Evolutionary conservation across 2,797 vertebrate genomes (phyloP).

Genomic region (Coracias cyanogaster): DNA sequence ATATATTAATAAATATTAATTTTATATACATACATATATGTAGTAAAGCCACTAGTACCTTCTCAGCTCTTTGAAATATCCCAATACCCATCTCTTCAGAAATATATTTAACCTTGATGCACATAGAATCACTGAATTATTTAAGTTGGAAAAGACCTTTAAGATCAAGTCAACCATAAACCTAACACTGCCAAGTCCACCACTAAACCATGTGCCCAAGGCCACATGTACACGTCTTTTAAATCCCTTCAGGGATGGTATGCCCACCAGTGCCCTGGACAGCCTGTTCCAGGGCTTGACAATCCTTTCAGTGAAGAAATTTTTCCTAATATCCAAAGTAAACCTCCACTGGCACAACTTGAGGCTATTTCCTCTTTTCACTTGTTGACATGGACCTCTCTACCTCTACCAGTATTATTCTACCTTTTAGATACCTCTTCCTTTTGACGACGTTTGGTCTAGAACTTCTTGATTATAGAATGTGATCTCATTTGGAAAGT

Average conservation of each 20-base stretch:
- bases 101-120: background rate
- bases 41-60: background rate
- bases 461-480: background rate
- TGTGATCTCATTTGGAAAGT: rapidly evolving
- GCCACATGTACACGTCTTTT: background rate
- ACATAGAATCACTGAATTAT: no score
- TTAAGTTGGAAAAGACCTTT: background rate
- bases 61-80: background rate
- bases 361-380: background rate
- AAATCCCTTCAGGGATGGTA: rapidly evolving
- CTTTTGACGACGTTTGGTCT: background rate
- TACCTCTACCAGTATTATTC: background rate
- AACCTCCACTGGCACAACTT: background rate
- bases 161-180: background rate
- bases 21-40: rapidly evolving
- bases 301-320: background rate
- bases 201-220: background rate
- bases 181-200: background rate
- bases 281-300: background rate
- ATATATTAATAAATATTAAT: no score
- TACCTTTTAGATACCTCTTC: background rate
- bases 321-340: background rate
- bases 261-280: background rate
- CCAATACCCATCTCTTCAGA: background rate
- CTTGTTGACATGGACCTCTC: background rate